A percentile compares a stretch with the other conserved stretches of the same genome.
Evolutionary conservation across 2,797 vertebrate genomes (phyloP).

Genomic region (Acanthurus tractus): DNA sequence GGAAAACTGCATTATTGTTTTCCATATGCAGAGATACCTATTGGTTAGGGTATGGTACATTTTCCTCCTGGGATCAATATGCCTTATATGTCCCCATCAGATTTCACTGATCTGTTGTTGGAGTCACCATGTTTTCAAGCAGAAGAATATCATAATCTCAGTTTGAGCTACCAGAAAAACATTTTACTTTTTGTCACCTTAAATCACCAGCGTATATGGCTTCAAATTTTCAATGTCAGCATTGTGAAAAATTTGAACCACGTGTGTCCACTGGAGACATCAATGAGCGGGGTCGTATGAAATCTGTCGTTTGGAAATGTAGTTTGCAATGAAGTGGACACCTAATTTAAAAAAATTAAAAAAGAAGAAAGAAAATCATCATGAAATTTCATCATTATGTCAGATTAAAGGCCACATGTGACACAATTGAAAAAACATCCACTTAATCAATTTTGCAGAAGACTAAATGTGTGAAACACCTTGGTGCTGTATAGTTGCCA

Average conservation of each 20-base stretch:
- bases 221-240: background rate
- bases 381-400: no score
- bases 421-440: background rate
- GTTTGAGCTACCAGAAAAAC: background rate
- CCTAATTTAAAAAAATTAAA: background rate
- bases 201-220: background rate
- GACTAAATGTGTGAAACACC: background rate
- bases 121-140: background rate
- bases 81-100: background rate
- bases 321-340: no score
- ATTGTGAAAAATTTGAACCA: background rate
- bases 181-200: background rate
- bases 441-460: conserved; percentile 9
- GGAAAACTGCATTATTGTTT: background rate
- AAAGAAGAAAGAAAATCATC: background rate
- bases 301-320: background rate
- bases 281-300: background rate
- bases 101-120: background rate
- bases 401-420: background rate
- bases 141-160: background rate
- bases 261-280: no score
- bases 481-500: conserved; percentile 16
- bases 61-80: background rate
- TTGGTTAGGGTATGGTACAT: background rate
- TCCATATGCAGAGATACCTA: no score